Evolutionary conservation across 2,888 invertebrate species (phyloP).

Genomic region (Diachrysia chrysitis): DNA sequence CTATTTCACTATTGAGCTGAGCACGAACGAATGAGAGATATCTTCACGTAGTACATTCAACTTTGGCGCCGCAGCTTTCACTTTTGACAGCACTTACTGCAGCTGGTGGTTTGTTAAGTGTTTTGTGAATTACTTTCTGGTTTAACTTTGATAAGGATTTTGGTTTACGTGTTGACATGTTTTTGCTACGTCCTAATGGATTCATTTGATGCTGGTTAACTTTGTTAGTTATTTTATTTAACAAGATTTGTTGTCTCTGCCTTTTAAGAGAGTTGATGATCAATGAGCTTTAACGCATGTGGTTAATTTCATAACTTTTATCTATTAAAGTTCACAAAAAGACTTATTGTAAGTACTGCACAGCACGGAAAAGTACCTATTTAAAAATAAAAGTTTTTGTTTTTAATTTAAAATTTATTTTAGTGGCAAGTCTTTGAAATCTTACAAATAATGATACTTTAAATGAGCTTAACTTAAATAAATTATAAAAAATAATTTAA

Average conservation of each 20-base stretch:
- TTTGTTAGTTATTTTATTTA: background rate
- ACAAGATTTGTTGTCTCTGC: background rate
- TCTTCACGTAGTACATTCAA: slow-evolving; percentile 72
- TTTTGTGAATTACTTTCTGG: slow-evolving; percentile 16
- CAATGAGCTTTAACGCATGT: background rate
- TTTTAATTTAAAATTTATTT: slow-evolving; percentile 16
- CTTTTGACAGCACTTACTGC: slow-evolving; percentile 70
- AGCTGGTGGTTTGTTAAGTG: slow-evolving; percentile 32
- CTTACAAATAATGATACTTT: slow-evolving; percentile 46
- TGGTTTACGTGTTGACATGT: background rate
- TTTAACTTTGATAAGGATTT: background rate
- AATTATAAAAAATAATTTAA: slow-evolving; percentile 67
- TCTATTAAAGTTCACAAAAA: no score
- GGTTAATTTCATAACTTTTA: no score
- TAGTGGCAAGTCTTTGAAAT: slow-evolving; percentile 72
- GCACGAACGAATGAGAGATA: slow-evolving; percentile 65
- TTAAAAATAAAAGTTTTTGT: background rate
- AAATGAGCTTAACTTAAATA: slow-evolving; percentile 54
- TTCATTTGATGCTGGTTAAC: background rate
- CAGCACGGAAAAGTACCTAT: no score
- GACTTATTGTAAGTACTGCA: no score
- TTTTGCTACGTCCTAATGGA: background rate
- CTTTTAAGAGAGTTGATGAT: background rate
- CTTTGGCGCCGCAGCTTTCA: slow-evolving; percentile 76
- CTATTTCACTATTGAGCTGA: slow-evolving; percentile 61